Base-by-base conservation (phyloP, 2,113 vertebrate species). In the Rostratula benghalensis region DNA sequence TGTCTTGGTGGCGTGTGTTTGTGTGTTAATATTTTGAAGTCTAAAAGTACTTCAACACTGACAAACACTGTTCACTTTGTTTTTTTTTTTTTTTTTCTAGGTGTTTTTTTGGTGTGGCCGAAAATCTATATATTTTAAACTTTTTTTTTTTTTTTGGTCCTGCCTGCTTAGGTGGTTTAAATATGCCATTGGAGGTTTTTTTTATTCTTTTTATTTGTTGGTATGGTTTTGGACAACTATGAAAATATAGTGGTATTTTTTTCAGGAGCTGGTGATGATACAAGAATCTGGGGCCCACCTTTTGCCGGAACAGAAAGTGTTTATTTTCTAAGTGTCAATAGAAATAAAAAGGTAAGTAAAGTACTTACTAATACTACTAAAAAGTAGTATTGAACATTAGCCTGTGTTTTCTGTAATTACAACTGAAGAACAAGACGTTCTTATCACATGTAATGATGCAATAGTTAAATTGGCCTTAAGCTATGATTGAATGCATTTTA, bases 241-340 rank as follows among this genome's bases (percentile, higher is more conserved):
- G 11, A 93, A 46, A 69, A 31, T 28, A 18, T 53, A 8, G 10
- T 48, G 54, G 3, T 96, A 6, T 94, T 92, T 93, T 79, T 98
- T 98, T 69, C 90, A 99, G 99, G 98, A 94, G 35, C 89, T 51
- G 99, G 99, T 30, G 99, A 99, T 96, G 99, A 99, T 85, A 99
- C 99, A 80, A 98, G 99, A 97, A 95, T 98, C 16, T 99, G 99
- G 99, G 99, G 99, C 13, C 99, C 99, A 81, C 99, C 99, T 41
- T 99, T 99, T 90, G 94, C 98, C 35, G 98, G 97, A 43, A 97
- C 95, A 74, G 99, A 99, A 97, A 99, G 99, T 92, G 87, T 96
- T 92, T 99, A 99, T 94, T 99, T 99, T 98, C 98, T 99, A 65
- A 99, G 99, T 88, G 97, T 99, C 94, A 99, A 99, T 95, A 98